phyloP scores from a whole-genome alignment of 2,888 invertebrate genomes.

The Bellardia bayeri region DNA sequence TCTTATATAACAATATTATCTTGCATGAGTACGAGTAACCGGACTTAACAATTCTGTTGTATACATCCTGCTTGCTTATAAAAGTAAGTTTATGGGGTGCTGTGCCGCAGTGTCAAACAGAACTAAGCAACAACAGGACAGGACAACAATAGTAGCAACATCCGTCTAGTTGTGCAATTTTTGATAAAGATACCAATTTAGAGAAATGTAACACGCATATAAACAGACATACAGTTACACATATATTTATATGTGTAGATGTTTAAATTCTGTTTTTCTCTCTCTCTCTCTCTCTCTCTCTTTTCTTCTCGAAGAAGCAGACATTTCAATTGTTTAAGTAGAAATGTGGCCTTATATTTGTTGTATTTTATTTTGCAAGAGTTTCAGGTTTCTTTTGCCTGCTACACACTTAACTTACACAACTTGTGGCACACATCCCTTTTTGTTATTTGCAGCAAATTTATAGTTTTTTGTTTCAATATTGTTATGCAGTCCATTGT shows the following conservation, averaged over 20 bases:
- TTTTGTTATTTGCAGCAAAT: neutral
- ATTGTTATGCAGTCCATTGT: neutral
- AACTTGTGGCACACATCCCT: no score
- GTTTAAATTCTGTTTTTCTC: no score
- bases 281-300: no score
- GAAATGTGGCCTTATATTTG: neutral
- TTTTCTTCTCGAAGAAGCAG: no score
- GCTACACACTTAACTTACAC: no score
- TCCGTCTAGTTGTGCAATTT: slow-evolving; percentile 74
- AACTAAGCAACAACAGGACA: slow-evolving; percentile 59
- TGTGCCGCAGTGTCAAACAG: slow-evolving; percentile 72
- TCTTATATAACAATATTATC: slow-evolving; percentile 73
- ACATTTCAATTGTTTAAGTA: neutral
- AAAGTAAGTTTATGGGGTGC: slow-evolving; percentile 44
- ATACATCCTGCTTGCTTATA: slow-evolving; percentile 58
- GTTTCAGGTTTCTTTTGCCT: no score
- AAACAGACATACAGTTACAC: neutral
- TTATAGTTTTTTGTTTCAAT: neutral
- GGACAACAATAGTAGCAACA: slow-evolving; percentile 60
- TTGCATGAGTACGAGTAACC: slow-evolving; percentile 73
- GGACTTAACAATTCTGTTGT: slow-evolving; percentile 75
- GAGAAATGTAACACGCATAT: slow-evolving; percentile 6
- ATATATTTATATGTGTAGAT: neutral
- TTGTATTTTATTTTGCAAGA: no score
- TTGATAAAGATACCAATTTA: slow-evolving; percentile 74